Conservation (phyloP, 2,113 vertebrate species). For the Campylomormyrus numenius region DNA sequence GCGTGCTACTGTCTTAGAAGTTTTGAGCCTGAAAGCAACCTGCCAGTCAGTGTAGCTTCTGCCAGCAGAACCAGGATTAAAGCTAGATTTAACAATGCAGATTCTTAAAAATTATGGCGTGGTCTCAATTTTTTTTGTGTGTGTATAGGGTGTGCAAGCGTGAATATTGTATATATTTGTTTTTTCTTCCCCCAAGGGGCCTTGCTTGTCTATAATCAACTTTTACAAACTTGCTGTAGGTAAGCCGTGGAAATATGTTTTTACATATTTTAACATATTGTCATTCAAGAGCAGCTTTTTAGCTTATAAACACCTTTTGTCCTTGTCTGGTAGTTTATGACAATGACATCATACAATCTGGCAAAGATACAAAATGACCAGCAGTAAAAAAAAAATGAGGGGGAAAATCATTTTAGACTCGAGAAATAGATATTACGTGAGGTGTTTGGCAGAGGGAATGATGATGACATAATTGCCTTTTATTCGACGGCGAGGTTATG, state of each 20-base stretch:
- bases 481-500: constrained; percentile 24
- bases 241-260: background rate
- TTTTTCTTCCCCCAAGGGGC: background rate
- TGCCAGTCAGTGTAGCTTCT: too few species aligned
- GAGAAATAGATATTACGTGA: constrained; percentile 41
- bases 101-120: too few species aligned
- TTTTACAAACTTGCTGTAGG: background rate
- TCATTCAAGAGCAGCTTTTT: constrained; percentile 52
- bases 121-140: too few species aligned
- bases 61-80: too few species aligned
- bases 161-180: too few species aligned
- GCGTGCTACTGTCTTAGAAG: too few species aligned
- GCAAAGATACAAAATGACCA: constrained; percentile 33
- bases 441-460: constrained; percentile 27
- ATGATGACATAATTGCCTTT: constrained; percentile 35
- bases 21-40: too few species aligned
- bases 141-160: too few species aligned
- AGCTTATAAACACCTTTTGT: constrained; percentile 47
- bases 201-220: background rate
- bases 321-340: constrained; percentile 42
- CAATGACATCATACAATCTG: constrained; percentile 50
- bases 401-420: constrained; percentile 40
- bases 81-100: too few species aligned
- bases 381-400: background rate
- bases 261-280: constrained; percentile 30